Evolutionary conservation across 2,797 vertebrate genomes (phyloP).

Genomic region (Eidolon dupreanum): DNA sequence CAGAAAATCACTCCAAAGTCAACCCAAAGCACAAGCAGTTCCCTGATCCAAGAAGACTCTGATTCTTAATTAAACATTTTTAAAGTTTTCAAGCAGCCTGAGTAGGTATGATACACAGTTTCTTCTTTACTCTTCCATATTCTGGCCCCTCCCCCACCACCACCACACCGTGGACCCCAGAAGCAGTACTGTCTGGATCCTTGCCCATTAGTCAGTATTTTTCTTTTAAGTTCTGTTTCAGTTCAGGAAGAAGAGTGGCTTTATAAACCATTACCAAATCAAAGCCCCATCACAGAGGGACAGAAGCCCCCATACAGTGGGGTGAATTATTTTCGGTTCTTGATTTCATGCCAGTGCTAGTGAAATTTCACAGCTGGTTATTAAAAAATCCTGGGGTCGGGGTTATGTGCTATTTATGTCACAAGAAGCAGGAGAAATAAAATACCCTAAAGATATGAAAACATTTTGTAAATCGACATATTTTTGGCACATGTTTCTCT

Average conservation of each 20-base stretch:
- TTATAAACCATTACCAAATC: slow-evolving; percentile 68
- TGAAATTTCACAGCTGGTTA: slow-evolving; percentile 78
- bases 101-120: neutral
- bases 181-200: slow-evolving; percentile 42
- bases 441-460: slow-evolving; percentile 69
- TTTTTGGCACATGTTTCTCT: slow-evolving; percentile 70
- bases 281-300: slow-evolving; percentile 49
- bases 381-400: slow-evolving; percentile 51
- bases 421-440: slow-evolving; percentile 64
- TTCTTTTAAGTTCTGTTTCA: slow-evolving; percentile 63
- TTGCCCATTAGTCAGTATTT: slow-evolving; percentile 21
- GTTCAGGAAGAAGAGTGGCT: slow-evolving; percentile 62
- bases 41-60: neutral
- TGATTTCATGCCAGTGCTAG: slow-evolving; percentile 64
- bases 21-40: neutral
- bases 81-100: neutral
- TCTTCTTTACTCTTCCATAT: neutral
- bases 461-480: slow-evolving; percentile 70
- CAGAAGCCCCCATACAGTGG: slow-evolving; percentile 62
- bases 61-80: slow-evolving; percentile 14
- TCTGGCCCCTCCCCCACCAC: neutral
- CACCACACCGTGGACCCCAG: neutral
- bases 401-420: slow-evolving; percentile 67
- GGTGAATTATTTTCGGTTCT: slow-evolving; percentile 66
- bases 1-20: neutral